Conservation (phyloP, 2,113 vertebrate genomes). For the Pimephales promelas region DNA sequence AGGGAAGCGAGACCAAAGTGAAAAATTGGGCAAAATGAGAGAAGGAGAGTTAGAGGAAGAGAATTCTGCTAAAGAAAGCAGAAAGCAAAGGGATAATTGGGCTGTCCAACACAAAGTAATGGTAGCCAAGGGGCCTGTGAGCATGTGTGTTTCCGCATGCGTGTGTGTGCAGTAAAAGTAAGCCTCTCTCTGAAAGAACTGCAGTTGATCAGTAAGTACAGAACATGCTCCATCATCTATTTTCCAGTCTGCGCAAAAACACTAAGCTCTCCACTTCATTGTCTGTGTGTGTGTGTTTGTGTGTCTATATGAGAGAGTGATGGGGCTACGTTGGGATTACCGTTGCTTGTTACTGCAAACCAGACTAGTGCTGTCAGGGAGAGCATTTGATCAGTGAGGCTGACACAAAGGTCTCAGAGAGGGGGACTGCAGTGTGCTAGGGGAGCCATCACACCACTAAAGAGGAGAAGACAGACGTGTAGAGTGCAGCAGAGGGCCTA, state of each 20-base stretch:
- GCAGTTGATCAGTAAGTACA: constrained; percentile 91
- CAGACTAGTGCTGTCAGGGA: constrained; percentile 65
- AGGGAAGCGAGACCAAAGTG: constrained; percentile 55
- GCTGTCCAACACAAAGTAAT: constrained; percentile 74
- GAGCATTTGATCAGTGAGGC: constrained; percentile 70
- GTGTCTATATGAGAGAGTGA: constrained; percentile 58
- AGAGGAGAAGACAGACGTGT: constrained; percentile 55
- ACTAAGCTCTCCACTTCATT: constrained; percentile 67
- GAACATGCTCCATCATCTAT: constrained; percentile 77
- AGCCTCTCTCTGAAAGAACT: constrained; percentile 78
- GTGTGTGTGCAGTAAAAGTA: constrained; percentile 56
- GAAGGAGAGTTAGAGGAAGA: constrained; percentile 49
- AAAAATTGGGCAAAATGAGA: constrained; percentile 54
- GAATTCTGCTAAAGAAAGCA: constrained; percentile 61
- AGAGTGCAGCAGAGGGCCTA: constrained; percentile 29
- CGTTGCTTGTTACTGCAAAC: constrained; percentile 55
- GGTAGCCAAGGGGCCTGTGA: constrained; percentile 69
- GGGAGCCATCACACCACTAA: constrained; percentile 54
- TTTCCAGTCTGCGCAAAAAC: constrained; percentile 53
- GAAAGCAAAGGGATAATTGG: constrained; percentile 77
- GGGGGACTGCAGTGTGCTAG: constrained; percentile 45
- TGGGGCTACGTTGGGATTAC: constrained; percentile 52
- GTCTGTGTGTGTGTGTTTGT: constrained; percentile 54
- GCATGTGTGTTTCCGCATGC: constrained; percentile 53
- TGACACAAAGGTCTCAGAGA: constrained; percentile 51